These are phyloP conservation scores for Zonitis immaculata DNA, from an alignment of 2,888 invertebrate genomes.

Conservation along the genomic window DNA sequence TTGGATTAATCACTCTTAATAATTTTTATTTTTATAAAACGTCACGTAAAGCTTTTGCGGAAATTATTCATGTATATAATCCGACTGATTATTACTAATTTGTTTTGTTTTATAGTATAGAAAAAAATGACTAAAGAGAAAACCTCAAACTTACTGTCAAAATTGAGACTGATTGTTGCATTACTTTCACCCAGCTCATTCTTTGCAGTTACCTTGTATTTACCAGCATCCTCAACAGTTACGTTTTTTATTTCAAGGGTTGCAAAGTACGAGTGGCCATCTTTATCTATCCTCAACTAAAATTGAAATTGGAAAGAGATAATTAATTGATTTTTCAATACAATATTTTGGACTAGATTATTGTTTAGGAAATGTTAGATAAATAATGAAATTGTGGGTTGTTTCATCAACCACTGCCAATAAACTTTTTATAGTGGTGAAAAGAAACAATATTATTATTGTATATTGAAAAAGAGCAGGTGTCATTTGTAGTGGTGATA, in stretches of 20 bases:
- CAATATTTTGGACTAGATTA: background rate
- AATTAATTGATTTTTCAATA: background rate
- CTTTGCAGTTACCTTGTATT: slow-evolving; percentile 95
- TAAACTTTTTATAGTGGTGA: slow-evolving; percentile 22
- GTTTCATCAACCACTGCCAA: slow-evolving; percentile 23
- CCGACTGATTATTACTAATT: no score
- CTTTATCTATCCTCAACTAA: slow-evolving; percentile 83
- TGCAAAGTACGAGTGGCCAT: slow-evolving; percentile 90
- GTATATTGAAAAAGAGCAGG: slow-evolving; percentile 32
- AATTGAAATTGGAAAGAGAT: slow-evolving; percentile 32
- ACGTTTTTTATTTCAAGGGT: slow-evolving; percentile 91
- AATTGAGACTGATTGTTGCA: slow-evolving; percentile 94
- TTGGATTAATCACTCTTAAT: background rate
- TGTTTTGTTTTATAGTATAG: no score
- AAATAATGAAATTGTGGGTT: background rate
- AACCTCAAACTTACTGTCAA: slow-evolving; percentile 80
- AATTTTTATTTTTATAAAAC: background rate
- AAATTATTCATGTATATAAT: no score
- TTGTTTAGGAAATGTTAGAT: no score
- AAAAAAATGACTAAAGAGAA: background rate
- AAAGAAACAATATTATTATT: slow-evolving; percentile 15
- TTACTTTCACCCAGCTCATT: slow-evolving; percentile 97
- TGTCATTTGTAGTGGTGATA: slow-evolving; percentile 28
- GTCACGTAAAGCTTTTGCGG: background rate
- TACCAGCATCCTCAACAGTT: slow-evolving; percentile 95